Evolutionary conservation across 2,113 vertebrate genomes (phyloP), one percentile per base, ranked within the genome.

Genomic region (Motacilla alba): DNA sequence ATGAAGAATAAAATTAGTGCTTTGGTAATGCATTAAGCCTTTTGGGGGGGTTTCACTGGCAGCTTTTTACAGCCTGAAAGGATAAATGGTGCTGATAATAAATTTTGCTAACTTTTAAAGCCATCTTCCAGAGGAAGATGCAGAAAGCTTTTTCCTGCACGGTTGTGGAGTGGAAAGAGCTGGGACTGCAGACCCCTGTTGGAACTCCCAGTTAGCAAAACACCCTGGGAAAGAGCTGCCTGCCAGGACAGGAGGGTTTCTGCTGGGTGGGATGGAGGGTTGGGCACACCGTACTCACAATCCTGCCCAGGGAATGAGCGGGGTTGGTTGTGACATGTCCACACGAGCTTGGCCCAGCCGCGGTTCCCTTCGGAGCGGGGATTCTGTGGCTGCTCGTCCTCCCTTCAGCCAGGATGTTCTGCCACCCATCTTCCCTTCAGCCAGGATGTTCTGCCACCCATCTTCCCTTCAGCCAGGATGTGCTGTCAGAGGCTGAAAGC

Each of bases 1-100:
- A 96, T 93, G 86, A 94, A 91, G 77, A 97, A 95, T 77, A 94
- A 95, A 97, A 97, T 95, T 97, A 97, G 94, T 26, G 63, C 94
- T 95, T 96, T 94, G 89, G 87, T 68, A 96, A 88, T 50, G 93
- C 76, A 95, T 83, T 92, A 76, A 86, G 52, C 49, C 78, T 96
- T 96, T 90, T 84, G 47, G 70, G 87, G 85, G 77, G 75, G 0
- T 2, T 93, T 92, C 75, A 31, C 79, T 89, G 90, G 72, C 70
- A 96, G 74, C 93, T 70, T 96, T 96, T 96, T 97, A 91, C 75
- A 97, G 74, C 69, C 91, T 97, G 89, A 59, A 67, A 93, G 70
- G 55, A 92, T 93, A 97, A 94, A 97, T 92, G 96, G 94, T 46
- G 76, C 39, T 49, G 70, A 80, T 72, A 84, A 76, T 95, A 95